Conservation (phyloP, 53 echinoderm and acorn worm species). For the Holothuria scabra region DNA sequence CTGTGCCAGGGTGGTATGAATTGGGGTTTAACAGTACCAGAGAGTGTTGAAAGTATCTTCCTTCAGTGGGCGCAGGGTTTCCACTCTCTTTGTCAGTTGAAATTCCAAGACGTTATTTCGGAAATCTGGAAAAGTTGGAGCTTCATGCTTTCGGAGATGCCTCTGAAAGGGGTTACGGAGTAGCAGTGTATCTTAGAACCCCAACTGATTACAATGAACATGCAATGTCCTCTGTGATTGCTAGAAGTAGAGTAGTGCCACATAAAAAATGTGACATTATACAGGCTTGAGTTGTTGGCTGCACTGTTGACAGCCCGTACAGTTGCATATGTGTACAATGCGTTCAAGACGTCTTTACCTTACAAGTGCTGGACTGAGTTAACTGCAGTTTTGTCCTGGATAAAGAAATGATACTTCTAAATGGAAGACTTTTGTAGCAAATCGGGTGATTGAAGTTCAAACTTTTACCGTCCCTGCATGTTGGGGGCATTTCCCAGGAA, state of each 20-base stretch:
- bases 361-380: constrained; percentile 37
- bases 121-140: neutral
- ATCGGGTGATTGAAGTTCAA: neutral
- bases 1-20: neutral
- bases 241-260: constrained; percentile 34
- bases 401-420: constrained; percentile 22
- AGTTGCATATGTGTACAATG: constrained; percentile 1
- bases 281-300: constrained; percentile 11
- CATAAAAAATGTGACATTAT: constrained; percentile 33
- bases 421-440: constrained; percentile 23
- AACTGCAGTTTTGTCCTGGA: constrained; percentile 24
- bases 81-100: neutral
- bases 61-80: constrained; percentile 21
- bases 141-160: constrained; percentile 38
- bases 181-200: constrained; percentile 37
- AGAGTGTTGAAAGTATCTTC: constrained; percentile 11
- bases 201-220: neutral
- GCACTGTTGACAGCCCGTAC: constrained; percentile 40
- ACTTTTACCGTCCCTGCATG: neutral
- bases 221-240: neutral
- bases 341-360: constrained; percentile 5
- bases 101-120: constrained; percentile 18
- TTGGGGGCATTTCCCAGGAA: constrained; percentile 24
- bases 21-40: constrained; percentile 24
- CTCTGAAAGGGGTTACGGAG: constrained; percentile 42